A percentile compares a stretch with the other conserved stretches of the same genome.
Evolutionary conservation across 2,113 vertebrate species (phyloP).

Genomic region (Gasterosteus aculeatus): DNA sequence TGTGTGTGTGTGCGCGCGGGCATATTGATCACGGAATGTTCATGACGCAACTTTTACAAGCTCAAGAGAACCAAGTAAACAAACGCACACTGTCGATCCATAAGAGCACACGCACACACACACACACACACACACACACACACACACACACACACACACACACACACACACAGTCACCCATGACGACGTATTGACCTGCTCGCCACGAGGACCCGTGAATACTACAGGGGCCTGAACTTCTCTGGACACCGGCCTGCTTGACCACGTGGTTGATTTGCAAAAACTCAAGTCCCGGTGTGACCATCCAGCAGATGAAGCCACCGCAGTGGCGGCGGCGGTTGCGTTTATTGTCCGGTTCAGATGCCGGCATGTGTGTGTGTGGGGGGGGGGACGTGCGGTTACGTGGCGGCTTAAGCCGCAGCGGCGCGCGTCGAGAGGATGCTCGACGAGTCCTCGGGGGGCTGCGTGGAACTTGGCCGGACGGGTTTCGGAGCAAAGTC

Average conservation of each 20-base stretch:
- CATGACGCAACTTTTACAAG: constrained; percentile 54
- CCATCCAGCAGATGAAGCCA: constrained; percentile 19
- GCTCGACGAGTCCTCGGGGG: constrained; percentile 8
- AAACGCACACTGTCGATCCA: constrained; percentile 45
- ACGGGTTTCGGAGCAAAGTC: constrained; percentile 24
- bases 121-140: constrained; percentile 9
- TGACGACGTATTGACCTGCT: constrained; percentile 17
- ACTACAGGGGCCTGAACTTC: constrained; percentile 18
- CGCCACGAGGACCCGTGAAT: constrained; percentile 19
- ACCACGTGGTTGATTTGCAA: background rate
- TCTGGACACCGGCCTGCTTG: constrained; percentile 10
- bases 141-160: too few species aligned
- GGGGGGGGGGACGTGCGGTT: background rate
- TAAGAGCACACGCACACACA: constrained; percentile 29
- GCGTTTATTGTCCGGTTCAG: constrained; percentile 10
- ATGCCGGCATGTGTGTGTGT: constrained; percentile 16
- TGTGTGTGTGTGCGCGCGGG: background rate
- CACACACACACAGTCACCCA: background rate
- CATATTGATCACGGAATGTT: constrained; percentile 69
- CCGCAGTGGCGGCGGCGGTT: background rate
- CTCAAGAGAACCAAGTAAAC: constrained; percentile 57
- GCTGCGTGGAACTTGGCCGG: constrained; percentile 11
- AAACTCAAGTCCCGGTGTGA: constrained; percentile 12
- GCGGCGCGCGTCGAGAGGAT: background rate
- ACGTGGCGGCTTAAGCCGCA: background rate